Evolutionary conservation across 2,888 invertebrate genomes (phyloP).

Genomic region (Thymelicus lineola): DNA sequence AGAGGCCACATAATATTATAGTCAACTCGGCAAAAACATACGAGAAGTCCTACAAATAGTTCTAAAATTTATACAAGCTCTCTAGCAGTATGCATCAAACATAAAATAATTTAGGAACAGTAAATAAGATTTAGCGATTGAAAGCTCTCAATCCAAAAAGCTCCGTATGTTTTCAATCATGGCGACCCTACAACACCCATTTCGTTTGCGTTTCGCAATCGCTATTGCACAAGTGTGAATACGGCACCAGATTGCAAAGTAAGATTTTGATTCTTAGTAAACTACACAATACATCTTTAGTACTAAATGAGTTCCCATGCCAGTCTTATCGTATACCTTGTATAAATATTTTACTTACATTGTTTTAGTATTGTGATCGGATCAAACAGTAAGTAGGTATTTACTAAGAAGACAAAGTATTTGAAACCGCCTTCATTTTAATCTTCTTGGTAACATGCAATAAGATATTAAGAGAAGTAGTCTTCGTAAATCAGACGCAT

Average conservation of each 20-base stretch:
- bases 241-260: conserved; percentile 29
- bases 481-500: too few species aligned
- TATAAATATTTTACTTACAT: conserved; percentile 14
- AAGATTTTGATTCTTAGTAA: conserved; percentile 27
- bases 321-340: conserved; percentile 6
- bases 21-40: too few species aligned
- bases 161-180: not conserved
- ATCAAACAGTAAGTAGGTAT: not conserved
- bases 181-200: conserved; percentile 8
- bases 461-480: too few species aligned
- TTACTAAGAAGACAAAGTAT: not conserved
- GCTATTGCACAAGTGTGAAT: conserved; percentile 28
- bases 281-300: conserved; percentile 31
- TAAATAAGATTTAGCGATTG: too few species aligned
- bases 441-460: too few species aligned
- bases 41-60: too few species aligned
- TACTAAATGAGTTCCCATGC: conserved; percentile 19
- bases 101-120: too few species aligned
- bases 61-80: too few species aligned
- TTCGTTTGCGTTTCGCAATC: conserved; percentile 25
- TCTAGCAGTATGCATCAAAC: too few species aligned
- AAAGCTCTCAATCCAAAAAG: too few species aligned
- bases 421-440: not conserved
- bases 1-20: too few species aligned
- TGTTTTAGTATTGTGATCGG: not conserved